phyloP scores from a whole-genome alignment of 2,888 invertebrate genomes.

The Eutolmus rufibarbis region DNA sequence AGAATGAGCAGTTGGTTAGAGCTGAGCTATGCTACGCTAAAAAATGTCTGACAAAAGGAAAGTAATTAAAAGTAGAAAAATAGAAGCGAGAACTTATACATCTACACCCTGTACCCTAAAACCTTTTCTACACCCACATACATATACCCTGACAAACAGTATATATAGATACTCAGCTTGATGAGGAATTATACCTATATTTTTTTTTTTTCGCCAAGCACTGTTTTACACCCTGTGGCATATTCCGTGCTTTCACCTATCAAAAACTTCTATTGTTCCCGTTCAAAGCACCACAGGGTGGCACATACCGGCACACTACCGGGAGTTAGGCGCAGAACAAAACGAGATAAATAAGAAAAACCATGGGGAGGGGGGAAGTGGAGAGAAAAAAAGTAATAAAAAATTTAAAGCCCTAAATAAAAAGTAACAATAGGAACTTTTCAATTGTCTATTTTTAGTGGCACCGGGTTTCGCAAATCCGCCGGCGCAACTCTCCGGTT shows the following conservation, averaged over 20 bases:
- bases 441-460: conserved; percentile 8
- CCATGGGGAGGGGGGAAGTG: too few species aligned
- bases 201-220: not conserved
- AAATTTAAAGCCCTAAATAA: not conserved
- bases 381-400: not conserved
- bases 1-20: not conserved
- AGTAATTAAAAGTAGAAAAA: conserved; percentile 34
- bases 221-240: conserved; percentile 12
- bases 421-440: not conserved
- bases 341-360: not conserved
- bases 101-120: not conserved
- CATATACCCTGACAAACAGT: not conserved
- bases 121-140: not conserved
- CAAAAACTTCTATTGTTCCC: not conserved
- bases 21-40: not conserved
- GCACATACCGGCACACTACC: not conserved
- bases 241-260: not conserved
- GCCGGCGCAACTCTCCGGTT: not conserved
- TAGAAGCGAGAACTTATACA: not conserved
- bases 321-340: not conserved
- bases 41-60: conserved; percentile 22
- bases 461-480: not conserved
- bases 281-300: not conserved
- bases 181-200: not conserved
- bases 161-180: not conserved